Evolutionary conservation across 2,888 invertebrate genomes (phyloP).

Genomic region (Lomographa bimaculata): DNA sequence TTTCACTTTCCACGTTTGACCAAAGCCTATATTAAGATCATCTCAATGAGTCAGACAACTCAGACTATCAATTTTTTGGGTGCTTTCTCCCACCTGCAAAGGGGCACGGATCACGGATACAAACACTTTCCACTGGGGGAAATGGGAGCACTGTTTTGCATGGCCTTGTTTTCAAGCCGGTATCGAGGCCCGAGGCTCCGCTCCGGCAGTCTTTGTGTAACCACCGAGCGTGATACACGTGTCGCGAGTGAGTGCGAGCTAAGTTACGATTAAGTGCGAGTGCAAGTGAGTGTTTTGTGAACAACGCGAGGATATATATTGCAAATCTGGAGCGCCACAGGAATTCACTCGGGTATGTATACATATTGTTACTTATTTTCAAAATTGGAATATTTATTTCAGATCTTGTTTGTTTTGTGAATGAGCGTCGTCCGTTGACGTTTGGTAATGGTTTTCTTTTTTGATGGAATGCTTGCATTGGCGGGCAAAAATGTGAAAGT

Average conservation of each 20-base stretch:
- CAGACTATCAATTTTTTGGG: constrained; percentile 65
- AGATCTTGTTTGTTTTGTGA: constrained; percentile 46
- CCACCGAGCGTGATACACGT: constrained; percentile 34
- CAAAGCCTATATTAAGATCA: constrained; percentile 52
- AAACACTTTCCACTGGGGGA: constrained; percentile 77
- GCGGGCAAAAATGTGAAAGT: constrained; percentile 65
- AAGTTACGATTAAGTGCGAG: constrained; percentile 53
- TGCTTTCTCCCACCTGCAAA: constrained; percentile 81
- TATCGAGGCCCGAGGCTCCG: constrained; percentile 42
- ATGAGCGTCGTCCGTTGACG: constrained; percentile 43
- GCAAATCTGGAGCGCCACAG: constrained; percentile 72
- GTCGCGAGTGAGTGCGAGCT: constrained; percentile 38
- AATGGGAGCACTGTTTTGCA: constrained; percentile 77
- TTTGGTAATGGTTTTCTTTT: constrained; percentile 22
- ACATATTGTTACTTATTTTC: constrained; percentile 1
- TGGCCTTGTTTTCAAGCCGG: constrained; percentile 72
- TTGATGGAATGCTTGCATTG: constrained; percentile 18
- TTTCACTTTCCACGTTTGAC: constrained; percentile 68
- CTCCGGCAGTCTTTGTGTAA: constrained; percentile 58
- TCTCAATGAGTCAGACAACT: constrained; percentile 67
- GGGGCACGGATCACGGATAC: constrained; percentile 78
- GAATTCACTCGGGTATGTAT: constrained; percentile 57
- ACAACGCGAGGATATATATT: constrained; percentile 52
- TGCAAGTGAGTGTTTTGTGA: constrained; percentile 46
- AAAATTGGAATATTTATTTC: no score